A percentile compares a stretch with the other conserved stretches of the same genome.
Evolutionary conservation across 2,888 invertebrate species (phyloP).

Genomic region (Prosapia bicincta): DNA sequence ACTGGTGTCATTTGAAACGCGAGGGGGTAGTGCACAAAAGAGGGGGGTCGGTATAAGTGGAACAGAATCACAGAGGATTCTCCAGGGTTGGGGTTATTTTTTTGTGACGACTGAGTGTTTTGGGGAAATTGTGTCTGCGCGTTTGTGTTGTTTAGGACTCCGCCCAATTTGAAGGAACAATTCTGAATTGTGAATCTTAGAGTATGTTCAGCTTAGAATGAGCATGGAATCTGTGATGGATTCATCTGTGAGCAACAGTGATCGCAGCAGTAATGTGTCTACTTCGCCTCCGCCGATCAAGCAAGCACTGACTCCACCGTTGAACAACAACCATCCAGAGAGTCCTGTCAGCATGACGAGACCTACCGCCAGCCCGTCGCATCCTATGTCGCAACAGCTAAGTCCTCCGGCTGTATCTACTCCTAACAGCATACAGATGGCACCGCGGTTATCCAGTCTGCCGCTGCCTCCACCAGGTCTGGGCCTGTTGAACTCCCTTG

Average conservation of each 20-base stretch:
- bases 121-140: conserved; percentile 34
- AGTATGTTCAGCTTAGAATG: conserved; percentile 38
- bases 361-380: conserved; percentile 46
- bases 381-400: conserved; percentile 37
- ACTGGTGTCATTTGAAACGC: conserved; percentile 27
- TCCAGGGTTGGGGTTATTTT: not conserved
- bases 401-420: conserved; percentile 42
- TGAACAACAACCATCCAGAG: conserved; percentile 23
- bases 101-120: conserved; percentile 21
- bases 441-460: conserved; percentile 40
- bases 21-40: conserved; percentile 13
- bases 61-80: conserved; percentile 8
- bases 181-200: conserved; percentile 29
- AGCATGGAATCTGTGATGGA: conserved; percentile 57
- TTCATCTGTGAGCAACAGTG: conserved; percentile 53
- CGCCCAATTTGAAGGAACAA: conserved; percentile 18
- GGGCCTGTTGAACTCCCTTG: conserved; percentile 75
- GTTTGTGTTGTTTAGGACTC: conserved; percentile 34
- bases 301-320: conserved; percentile 11
- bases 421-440: conserved; percentile 33
- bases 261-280: conserved; percentile 55
- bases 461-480: conserved; percentile 75
- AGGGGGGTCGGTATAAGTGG: conserved; percentile 12
- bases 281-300: conserved; percentile 46
- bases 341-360: conserved; percentile 46